Base-by-base conservation (phyloP, 2,113 vertebrate species). In the Pachypanchax playfairii region DNA sequence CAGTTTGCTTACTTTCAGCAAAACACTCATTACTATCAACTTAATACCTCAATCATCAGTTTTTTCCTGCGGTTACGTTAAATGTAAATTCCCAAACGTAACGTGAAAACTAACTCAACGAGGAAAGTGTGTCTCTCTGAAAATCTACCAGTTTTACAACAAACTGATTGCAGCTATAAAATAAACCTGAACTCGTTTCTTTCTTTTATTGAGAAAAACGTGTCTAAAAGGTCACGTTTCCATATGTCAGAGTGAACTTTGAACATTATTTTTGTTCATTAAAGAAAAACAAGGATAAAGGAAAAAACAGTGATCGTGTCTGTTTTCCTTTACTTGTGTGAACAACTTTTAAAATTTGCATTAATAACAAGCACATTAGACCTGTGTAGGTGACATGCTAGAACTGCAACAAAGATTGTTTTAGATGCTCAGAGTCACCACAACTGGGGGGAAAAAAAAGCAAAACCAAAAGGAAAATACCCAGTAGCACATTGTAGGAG, bases 191-290 rank as follows among this genome's bases (percentile, higher is more conserved):
- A 9, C n/a, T 7, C 6, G n/a, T 20, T 42, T 41, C 11, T 20
- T n/a, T 2, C 6, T 10, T 42, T 20, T 42, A 6, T 29, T 3
- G 1, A 31, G 17, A 5, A 3, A 24, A 26, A 31, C 33, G 20
- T 64, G 31, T 46, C n/a, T n/a, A n/a, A n/a, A n/a, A n/a, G n/a
- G 61, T 50, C 36, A 59, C 14, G 31, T 20, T 54, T 56, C 24
- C 13, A 36, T 33, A 22, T 26, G 29, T 33, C 28, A 36, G 35
- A 2, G 39, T 79, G 72, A 79, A 87, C 74, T 81, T 77, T 81
- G 69, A 62, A 74, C 75, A 57, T 56, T 59, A 52, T 69, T 66
- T 65, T 47, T 51, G 59, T 57, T 3, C 11, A n/a, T n/a, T 12
- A 26, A 70, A 57, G 57, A 9, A 54, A 15, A 42, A 28, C 35